Evolutionary conservation across 2,113 vertebrate genomes (phyloP), one percentile per base, ranked within the genome.

Genomic region (Thryonomys swinderianus): DNA sequence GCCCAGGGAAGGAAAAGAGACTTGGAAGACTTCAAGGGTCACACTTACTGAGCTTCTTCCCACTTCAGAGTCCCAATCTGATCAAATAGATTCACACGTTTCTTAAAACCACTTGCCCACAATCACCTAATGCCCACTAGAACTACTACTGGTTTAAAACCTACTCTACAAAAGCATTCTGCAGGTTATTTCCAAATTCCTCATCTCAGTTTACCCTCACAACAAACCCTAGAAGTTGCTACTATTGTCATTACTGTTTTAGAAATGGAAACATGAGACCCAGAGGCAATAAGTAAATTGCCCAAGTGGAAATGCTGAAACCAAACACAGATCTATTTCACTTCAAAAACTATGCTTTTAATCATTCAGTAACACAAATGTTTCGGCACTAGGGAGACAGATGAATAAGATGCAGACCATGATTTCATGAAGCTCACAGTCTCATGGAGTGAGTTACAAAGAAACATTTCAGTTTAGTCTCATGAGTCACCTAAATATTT

Each of bases 71-170:
- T 82, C 51, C 3, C 88, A 92, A 83, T 34, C 14, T 97, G 64
- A 95, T 91, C 85, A 96, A 95, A 92, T 51, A 78, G 20, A 48
- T 45, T 66, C 88, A 45, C 30, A 67, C 62, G 40, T 59, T 92
- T 94, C 85, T 95, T 88, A 61, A 90, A 37, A 3, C 27, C 51
- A 82, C 40, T 89, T 76, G 57, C 81, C 53, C 53, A 80, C 7
- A 69, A 53, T 85, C 76, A 92, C 37, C 7, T 85, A 92, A 88
- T 74, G 57, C 62, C 71, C 66, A 64, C 59, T 48, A 96, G 76
- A 95, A 53, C 32, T 74, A 85, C 81, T 64, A 85, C 32, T 90
- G 82, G 94, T 48, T 88, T 40, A 90, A 94, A 61, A 57, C 17
- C 90, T 84, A 81, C n/a, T 78, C 53, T 84, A 7, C 89, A 48